These are phyloP conservation scores for Thalassophryne amazonica DNA, from an alignment of 2,797 vertebrate genomes.

Conservation along the genomic window DNA sequence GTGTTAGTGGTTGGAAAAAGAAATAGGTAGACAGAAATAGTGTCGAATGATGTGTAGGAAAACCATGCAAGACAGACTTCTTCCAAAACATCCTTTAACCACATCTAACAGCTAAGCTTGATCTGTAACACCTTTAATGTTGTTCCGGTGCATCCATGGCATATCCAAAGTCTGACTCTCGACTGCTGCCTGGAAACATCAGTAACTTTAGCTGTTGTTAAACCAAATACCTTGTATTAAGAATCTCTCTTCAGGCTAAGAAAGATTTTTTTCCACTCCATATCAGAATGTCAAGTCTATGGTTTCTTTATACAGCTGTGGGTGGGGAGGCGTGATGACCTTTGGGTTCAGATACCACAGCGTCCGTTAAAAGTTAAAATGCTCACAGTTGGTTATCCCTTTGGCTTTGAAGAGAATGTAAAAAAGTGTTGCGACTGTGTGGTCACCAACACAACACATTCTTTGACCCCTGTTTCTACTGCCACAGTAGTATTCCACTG, in stretches of 20 bases:
- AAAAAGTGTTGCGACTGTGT: too few relatives aligned
- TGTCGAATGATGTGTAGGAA: slow-evolving; percentile 21
- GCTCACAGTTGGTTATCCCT: background rate
- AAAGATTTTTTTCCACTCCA: slow-evolving; percentile 40
- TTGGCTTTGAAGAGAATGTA: background rate
- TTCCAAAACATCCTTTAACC: slow-evolving; percentile 38
- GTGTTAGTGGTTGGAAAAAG: slow-evolving; percentile 9
- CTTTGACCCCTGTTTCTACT: too few relatives aligned
- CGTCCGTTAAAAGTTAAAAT: slow-evolving; percentile 1
- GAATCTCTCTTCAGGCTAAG: slow-evolving; percentile 12
- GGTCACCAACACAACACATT: too few relatives aligned
- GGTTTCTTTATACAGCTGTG: slow-evolving; percentile 15
- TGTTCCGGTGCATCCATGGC: slow-evolving; percentile 18
- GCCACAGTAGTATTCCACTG: too few relatives aligned
- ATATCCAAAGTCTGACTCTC: slow-evolving; percentile 23
- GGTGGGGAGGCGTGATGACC: slow-evolving; percentile 12
- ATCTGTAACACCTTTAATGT: slow-evolving; percentile 44
- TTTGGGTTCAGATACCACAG: slow-evolving; percentile 3
- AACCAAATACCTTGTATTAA: slow-evolving; percentile 39
- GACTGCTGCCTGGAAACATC: slow-evolving; percentile 26
- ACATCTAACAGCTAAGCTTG: slow-evolving; percentile 30
- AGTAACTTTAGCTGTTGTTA: slow-evolving; percentile 40
- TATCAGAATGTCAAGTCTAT: slow-evolving; percentile 17
- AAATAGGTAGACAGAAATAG: slow-evolving; percentile 35
- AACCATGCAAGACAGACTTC: slow-evolving; percentile 13